Evolutionary conservation across 92 coral and sea anemone genomes (phyloP).

Genomic region (Muricea muricata): DNA sequence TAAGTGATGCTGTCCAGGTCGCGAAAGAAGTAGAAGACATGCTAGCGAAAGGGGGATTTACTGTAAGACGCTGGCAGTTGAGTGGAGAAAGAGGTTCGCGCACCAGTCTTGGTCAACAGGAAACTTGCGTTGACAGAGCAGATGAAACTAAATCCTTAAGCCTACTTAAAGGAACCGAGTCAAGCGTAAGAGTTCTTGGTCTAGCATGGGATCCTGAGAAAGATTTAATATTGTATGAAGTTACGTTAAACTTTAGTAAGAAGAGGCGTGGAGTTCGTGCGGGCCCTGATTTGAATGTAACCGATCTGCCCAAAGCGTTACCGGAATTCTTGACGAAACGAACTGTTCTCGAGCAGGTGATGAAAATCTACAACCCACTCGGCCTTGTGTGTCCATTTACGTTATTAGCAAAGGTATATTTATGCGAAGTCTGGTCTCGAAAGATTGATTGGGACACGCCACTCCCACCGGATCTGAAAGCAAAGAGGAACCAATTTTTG

Average conservation of each 20-base stretch:
- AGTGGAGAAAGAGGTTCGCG: conserved; percentile 54
- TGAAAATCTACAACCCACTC: conserved; percentile 22
- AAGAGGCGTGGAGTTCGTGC: conserved; percentile 23
- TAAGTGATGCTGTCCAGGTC: conserved; percentile 4
- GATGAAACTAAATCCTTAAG: not conserved
- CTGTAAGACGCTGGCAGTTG: conserved; percentile 66
- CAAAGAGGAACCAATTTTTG: conserved; percentile 51
- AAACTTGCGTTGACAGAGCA: not conserved
- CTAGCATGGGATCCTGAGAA: not conserved
- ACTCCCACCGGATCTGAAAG: conserved; percentile 27
- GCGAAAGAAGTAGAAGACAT: conserved; percentile 37
- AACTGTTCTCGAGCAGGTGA: conserved; percentile 21
- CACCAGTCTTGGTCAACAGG: too few species aligned
- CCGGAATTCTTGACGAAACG: conserved; percentile 6
- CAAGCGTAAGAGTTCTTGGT: not conserved
- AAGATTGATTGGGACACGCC: conserved; percentile 46
- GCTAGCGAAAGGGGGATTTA: conserved; percentile 62
- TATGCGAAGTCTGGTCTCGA: conserved; percentile 25
- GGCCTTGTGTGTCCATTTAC: conserved; percentile 9
- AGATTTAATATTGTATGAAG: conserved; percentile 13
- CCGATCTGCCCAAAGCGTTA: conserved; percentile 3
- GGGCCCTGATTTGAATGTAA: conserved; percentile 1
- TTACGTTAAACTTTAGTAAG: conserved; percentile 15
- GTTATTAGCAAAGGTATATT: conserved; percentile 1
- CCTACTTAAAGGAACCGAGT: conserved; percentile 8